Conservation (phyloP, 2,888 invertebrate species). For the Muscina levida region DNA sequence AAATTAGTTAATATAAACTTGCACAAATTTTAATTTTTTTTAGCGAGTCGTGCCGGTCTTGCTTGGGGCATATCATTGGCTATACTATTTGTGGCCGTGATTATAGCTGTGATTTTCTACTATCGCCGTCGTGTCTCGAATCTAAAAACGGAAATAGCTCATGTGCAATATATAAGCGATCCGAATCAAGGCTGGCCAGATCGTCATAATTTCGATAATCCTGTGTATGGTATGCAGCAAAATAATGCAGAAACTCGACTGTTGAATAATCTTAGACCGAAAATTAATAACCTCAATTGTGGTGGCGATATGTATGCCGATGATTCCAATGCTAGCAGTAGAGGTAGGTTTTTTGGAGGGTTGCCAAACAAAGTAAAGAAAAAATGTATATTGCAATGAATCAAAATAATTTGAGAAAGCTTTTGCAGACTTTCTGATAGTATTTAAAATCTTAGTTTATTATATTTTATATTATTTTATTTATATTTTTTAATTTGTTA, state of each 20-base stretch:
- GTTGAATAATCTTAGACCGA: constrained; percentile 76
- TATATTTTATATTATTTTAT: constrained; percentile 18
- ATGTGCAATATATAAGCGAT: constrained; percentile 91
- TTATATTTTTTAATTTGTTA: neutral
- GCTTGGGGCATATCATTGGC: constrained; percentile 85
- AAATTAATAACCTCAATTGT: constrained; percentile 78
- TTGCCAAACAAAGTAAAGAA: neutral
- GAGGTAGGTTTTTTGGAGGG: constrained; percentile 79
- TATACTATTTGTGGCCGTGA: constrained; percentile 83
- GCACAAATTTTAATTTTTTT: neutral
- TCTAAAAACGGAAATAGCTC: constrained; percentile 92
- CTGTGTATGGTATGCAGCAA: constrained; percentile 90
- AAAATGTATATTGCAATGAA: too few species aligned
- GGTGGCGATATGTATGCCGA: constrained; percentile 76
- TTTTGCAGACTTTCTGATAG: too few species aligned
- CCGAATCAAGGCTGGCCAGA: constrained; percentile 81
- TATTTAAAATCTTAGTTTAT: neutral
- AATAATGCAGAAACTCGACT: constrained; percentile 81
- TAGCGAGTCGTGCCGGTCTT: constrained; percentile 82
- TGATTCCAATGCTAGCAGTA: constrained; percentile 81
- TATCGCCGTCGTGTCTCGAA: constrained; percentile 89
- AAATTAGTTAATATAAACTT: neutral
- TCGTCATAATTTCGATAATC: constrained; percentile 91
- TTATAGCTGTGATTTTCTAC: constrained; percentile 86
- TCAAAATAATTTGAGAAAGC: too few species aligned